Percentiles rank a stretch among this genome's conserved stretches.
These are phyloP conservation scores for Yponomeuta plumbellus DNA, from an alignment of 2,888 invertebrate genomes.

Conservation along the genomic window DNA sequence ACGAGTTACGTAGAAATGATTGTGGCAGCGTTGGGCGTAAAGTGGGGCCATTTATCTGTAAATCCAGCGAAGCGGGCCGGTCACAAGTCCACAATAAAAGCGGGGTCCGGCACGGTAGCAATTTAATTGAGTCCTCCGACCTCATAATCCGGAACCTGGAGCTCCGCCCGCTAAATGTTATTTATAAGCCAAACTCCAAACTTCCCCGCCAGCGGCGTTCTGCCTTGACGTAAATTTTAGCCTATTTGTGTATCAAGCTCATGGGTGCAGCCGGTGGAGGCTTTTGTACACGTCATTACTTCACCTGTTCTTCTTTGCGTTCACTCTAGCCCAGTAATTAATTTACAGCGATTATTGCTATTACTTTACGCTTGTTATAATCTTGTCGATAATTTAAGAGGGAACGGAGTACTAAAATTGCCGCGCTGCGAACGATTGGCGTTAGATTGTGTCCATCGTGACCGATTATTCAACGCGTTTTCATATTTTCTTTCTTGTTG, in stretches of 20 bases:
- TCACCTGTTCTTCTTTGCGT: constrained; percentile 61
- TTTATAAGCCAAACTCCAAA: constrained; percentile 67
- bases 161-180: constrained; percentile 69
- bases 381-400: constrained; percentile 72
- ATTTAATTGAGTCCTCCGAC: constrained; percentile 75
- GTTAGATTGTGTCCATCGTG: constrained; percentile 55
- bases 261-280: constrained; percentile 6
- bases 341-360: constrained; percentile 66
- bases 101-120: constrained; percentile 64
- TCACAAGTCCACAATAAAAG: constrained; percentile 72
- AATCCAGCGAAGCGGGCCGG: constrained; percentile 58
- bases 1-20: constrained; percentile 36
- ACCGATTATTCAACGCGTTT: constrained; percentile 49
- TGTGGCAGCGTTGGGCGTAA: constrained; percentile 48
- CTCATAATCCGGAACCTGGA: constrained; percentile 67
- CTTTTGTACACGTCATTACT: constrained; percentile 27
- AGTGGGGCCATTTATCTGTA: constrained; percentile 67
- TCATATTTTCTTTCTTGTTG: constrained; percentile 43
- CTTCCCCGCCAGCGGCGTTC: constrained; percentile 28
- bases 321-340: constrained; percentile 57
- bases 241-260: constrained; percentile 38
- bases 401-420: constrained; percentile 68
- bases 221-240: constrained; percentile 47
- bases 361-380: constrained; percentile 68
- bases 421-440: constrained; percentile 59